Base-by-base conservation (phyloP, 1,140 invertebrate genomes). In the Sycobia sp. region DNA sequence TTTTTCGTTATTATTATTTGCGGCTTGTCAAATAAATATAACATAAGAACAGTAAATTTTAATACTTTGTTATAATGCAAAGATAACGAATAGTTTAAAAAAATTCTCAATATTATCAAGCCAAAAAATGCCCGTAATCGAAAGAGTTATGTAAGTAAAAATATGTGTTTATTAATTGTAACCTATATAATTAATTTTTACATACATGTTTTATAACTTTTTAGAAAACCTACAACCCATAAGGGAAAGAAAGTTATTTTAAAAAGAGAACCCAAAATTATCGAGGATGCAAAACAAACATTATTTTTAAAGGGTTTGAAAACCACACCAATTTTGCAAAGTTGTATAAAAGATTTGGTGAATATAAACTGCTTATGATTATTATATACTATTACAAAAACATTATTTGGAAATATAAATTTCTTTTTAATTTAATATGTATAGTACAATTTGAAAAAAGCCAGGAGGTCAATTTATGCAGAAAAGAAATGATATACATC, bases 261-360 rank as follows among this genome's bases (percentile, higher is more conserved):
- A 55, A 88, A 89, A 20, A 86, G 89, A 70, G 94, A 93, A 73
- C 91, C 96, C 0, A 93, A 97, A 81, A 76, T 97, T 5, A 86
- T 93, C 67, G 96, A 98, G 86, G 91, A 94, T 75, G 83, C 88
- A 1, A 97, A 98, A 74, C 88, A 88, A 73, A 86, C 91, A 41
- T 77, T 98, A 54, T 93, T 96, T 74, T 81, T 98, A 18, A 89
- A 91, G 82, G 95, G 95, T 39, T 86, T 88, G 1, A 95, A 93
- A 72, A 90, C 92, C 3, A 95, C 91, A 34, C 87, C 92, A 49
- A 84, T 84, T 53, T 85, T 91, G 0, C 85, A 88, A 43, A 85
- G 89, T 64, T 86, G 90, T 51, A 78, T 98, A 70, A 96, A 95
- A 83, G 94, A 98, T 85, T 78, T 98, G 71, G 88, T 90, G 84